Evolutionary conservation across 2,113 vertebrate genomes (phyloP).

Genomic region (Scalopus aquaticus): DNA sequence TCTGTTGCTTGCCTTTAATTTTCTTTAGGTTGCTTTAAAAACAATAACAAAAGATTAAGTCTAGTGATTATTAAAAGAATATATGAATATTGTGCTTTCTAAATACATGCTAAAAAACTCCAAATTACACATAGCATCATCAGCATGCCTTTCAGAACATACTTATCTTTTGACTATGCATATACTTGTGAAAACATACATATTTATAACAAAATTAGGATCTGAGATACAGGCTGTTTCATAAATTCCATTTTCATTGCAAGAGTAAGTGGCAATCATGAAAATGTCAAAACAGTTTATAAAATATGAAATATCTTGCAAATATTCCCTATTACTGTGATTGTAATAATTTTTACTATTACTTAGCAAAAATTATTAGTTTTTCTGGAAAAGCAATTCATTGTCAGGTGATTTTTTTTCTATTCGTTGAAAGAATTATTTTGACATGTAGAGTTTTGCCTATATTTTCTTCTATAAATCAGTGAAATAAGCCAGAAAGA

Average conservation of each 20-base stretch:
- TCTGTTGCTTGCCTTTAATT: constrained; percentile 15
- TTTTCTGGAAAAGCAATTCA: constrained; percentile 7
- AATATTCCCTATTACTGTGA: background rate
- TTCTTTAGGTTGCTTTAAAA: constrained; percentile 23
- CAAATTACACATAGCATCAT: background rate
- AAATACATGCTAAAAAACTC: background rate
- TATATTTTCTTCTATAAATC: too few species aligned
- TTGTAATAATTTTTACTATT: constrained; percentile 2
- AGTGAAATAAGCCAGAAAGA: too few species aligned
- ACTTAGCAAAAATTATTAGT: background rate
- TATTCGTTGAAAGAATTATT: constrained; percentile 13
- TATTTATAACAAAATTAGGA: constrained; percentile 43
- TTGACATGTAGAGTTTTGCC: too few species aligned
- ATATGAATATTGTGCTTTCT: background rate
- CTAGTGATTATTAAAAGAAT: constrained; percentile 9
- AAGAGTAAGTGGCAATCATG: background rate
- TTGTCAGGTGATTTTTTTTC: background rate
- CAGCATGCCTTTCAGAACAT: background rate
- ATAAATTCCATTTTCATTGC: constrained; percentile 36
- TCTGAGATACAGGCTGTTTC: background rate
- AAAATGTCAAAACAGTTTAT: background rate
- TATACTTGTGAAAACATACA: background rate
- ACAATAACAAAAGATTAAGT: background rate
- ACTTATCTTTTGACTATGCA: background rate
- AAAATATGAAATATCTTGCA: constrained; percentile 7